These are phyloP conservation scores for Gambusia yucatana DNA, from an alignment of 2,797 vertebrate genomes.

Conservation along the genomic window DNA sequence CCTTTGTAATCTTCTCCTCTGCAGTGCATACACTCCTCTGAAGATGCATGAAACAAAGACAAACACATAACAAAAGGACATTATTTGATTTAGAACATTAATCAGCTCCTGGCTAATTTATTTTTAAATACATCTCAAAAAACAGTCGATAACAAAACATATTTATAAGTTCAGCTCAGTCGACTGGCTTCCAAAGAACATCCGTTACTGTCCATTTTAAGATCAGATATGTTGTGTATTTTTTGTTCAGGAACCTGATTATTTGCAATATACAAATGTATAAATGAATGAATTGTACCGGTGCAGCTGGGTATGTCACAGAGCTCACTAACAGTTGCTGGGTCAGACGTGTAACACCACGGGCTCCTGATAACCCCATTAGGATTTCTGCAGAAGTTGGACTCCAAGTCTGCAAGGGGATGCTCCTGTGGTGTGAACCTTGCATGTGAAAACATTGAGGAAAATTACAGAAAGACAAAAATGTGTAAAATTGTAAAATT, in stretches of 20 bases:
- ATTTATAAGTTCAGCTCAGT: no score
- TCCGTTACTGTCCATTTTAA: no score
- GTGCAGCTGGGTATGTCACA: slow-evolving; percentile 87
- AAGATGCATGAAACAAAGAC: background rate
- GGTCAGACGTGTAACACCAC: slow-evolving; percentile 93
- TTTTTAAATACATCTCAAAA: no score
- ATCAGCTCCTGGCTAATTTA: no score
- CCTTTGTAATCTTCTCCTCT: slow-evolving; percentile 92
- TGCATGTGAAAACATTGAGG: slow-evolving; percentile 8
- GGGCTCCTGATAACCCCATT: slow-evolving; percentile 82
- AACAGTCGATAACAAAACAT: no score
- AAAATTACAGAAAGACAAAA: background rate
- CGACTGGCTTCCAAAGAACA: no score
- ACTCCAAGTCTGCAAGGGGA: slow-evolving; percentile 82
- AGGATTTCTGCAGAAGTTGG: slow-evolving; percentile 87
- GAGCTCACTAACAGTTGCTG: slow-evolving; percentile 82
- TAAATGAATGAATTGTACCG: slow-evolving; percentile 71
- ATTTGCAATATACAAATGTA: no score
- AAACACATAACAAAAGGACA: background rate
- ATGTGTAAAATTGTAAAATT: fast-evolving
- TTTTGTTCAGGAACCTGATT: no score
- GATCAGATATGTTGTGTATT: no score
- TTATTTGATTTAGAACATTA: no score
- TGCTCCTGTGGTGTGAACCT: slow-evolving; percentile 79
- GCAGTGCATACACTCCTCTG: slow-evolving; percentile 94